Evolutionary conservation across 1,140 invertebrate genomes (phyloP).

Genomic region (Bactericera cockerelli): DNA sequence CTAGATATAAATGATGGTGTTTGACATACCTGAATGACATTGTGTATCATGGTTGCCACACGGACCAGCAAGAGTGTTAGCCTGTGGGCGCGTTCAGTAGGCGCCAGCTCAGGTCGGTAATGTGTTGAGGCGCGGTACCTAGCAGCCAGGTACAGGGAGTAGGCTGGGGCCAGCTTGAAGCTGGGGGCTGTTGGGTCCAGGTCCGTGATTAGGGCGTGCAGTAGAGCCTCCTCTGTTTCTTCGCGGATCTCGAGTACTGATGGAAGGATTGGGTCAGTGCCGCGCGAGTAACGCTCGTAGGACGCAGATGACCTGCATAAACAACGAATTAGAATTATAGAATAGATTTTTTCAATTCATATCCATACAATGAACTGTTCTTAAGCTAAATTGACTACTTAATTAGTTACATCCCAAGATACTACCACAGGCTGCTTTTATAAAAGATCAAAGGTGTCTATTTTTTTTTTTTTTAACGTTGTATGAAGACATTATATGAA

Average conservation of each 20-base stretch:
- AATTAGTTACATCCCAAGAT: too few species aligned
- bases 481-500: too few species aligned
- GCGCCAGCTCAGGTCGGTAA: slow-evolving; percentile 74
- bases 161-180: slow-evolving; percentile 83
- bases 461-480: too few species aligned
- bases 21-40: slow-evolving; percentile 56
- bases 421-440: too few species aligned
- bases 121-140: slow-evolving; percentile 83
- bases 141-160: slow-evolving; percentile 84
- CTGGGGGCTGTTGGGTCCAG: slow-evolving; percentile 69
- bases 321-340: too few species aligned
- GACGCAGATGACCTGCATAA: slow-evolving; percentile 26
- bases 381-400: too few species aligned
- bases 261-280: slow-evolving; percentile 78
- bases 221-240: slow-evolving; percentile 80
- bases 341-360: too few species aligned
- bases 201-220: slow-evolving; percentile 70
- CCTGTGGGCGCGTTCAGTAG: slow-evolving; percentile 76
- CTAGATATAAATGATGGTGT: too few species aligned
- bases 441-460: too few species aligned
- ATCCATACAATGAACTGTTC: too few species aligned
- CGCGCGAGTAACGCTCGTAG: slow-evolving; percentile 39
- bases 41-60: slow-evolving; percentile 71
- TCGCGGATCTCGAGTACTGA: slow-evolving; percentile 88
- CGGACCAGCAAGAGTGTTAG: slow-evolving; percentile 76